Evolutionary conservation across 2,888 invertebrate genomes (phyloP), one percentile per base, ranked within the genome.

Genomic region (Coelinius sp.): DNA sequence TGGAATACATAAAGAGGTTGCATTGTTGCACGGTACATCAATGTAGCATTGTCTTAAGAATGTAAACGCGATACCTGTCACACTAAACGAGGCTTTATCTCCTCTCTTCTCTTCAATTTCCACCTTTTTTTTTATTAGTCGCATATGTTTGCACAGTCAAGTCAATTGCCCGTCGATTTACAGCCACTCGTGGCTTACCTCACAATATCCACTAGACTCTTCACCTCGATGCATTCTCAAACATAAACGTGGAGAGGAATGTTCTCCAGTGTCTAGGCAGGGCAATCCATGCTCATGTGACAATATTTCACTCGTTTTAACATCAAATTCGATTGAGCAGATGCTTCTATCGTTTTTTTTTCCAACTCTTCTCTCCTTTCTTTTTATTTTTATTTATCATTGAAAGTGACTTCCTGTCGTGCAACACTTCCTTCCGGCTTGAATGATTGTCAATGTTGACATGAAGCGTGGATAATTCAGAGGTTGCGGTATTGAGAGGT

Each of bases 21-120:
- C 82, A 82, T 82, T 82, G 82, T 78, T 80, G 76, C 78, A 77
- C 77, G 77, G 81, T 82, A 78, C 79, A 76, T 78, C 63, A 49
- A 20, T 20, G 46, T 20, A 49, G 7, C 17, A 49, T 78, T 75
- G 77, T 46, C 27, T 59, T 46, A 35, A 8, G 65, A 65, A 70
- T 70, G 70, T 70, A 65, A 70, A 70, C 70, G 64, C 64, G 64
- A 52, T 70, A 56, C 56, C 65, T 56, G 56, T 44, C 65, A 65
- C n/a, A 65, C 64, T 62, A 22, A 64, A 70, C 63, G 44, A 56
- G 65, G 17, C 24, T 38, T 67, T 67, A 67, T 49, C 35, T 52
- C 31, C 35, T 1, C 35, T n/a, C 22, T 12, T 31, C 24, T 14
- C 41, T 2, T 10, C 25, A 22, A 56, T 27, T 22, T 22, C 12